These are phyloP conservation scores for Cyaniris semiargus DNA, from an alignment of 2,888 invertebrate species.

Conservation along the genomic window DNA sequence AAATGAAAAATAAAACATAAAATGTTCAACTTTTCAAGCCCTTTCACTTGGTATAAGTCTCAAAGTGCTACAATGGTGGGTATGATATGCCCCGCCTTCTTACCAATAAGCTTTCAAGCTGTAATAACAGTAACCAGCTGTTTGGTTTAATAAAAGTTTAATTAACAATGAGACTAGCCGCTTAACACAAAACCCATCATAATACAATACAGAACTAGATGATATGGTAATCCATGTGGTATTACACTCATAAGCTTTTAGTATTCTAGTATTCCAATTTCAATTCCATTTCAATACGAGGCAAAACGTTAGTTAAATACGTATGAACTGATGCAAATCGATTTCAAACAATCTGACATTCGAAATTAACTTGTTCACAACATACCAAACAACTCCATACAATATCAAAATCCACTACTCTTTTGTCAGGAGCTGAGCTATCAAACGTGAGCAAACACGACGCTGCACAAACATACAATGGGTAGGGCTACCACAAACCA, in stretches of 20 bases:
- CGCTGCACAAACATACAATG: constrained; percentile 32
- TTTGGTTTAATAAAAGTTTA: no score
- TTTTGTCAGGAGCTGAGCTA: constrained; percentile 34
- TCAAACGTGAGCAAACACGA: constrained; percentile 35
- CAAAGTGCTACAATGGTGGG: no score
- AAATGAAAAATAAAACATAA: no score
- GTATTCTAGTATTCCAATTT: constrained; percentile 20
- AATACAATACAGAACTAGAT: constrained; percentile 1
- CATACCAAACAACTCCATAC: constrained; percentile 33
- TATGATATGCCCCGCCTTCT: no score
- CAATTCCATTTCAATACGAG: constrained; percentile 32
- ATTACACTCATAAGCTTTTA: background rate
- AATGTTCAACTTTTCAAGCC: no score
- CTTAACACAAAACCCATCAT: background rate
- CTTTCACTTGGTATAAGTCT: no score
- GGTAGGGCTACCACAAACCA: constrained; percentile 32
- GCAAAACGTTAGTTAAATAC: constrained; percentile 36
- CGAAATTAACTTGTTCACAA: constrained; percentile 41
- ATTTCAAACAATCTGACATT: constrained; percentile 46
- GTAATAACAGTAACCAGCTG: no score
- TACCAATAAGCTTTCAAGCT: no score
- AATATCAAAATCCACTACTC: constrained; percentile 33
- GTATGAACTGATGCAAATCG: constrained; percentile 29
- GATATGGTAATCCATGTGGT: background rate
- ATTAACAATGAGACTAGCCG: background rate